Percentiles rank a stretch among this genome's conserved stretches.
These are phyloP conservation scores for Drosophila grimshawi DNA, from an alignment of 1,140 invertebrate genomes.

Conservation along the genomic window DNA sequence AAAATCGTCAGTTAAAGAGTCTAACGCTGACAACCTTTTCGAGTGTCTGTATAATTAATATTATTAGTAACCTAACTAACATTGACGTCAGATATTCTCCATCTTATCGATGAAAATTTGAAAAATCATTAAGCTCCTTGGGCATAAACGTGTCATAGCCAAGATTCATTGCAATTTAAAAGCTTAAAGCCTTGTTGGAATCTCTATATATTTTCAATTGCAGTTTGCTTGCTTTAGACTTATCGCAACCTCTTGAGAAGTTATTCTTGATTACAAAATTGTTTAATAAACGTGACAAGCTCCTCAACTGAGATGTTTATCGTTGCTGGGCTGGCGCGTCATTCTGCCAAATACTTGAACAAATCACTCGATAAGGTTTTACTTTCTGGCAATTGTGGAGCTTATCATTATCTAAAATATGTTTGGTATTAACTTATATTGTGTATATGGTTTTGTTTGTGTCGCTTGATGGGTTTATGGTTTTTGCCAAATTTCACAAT, in stretches of 20 bases:
- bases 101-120: conserved; percentile 17
- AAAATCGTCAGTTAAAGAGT: conserved; percentile 2
- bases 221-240: conserved; percentile 16
- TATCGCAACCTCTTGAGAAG: conserved; percentile 26
- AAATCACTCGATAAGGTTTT: conserved; percentile 44
- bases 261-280: conserved; percentile 54
- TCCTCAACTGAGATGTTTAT: conserved; percentile 43
- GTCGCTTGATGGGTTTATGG: conserved; percentile 55
- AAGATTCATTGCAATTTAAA: conserved; percentile 37
- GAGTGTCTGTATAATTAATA: neutral
- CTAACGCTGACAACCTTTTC: neutral
- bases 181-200: neutral
- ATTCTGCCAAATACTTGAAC: conserved; percentile 55
- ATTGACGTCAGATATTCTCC: conserved; percentile 27
- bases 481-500: conserved; percentile 34
- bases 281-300: conserved; percentile 66
- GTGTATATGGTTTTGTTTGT: conserved; percentile 2
- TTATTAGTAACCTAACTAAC: neutral
- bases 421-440: neutral
- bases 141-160: conserved; percentile 37
- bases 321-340: conserved; percentile 31
- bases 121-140: neutral
- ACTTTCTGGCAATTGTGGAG: conserved; percentile 19
- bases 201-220: conserved; percentile 28
- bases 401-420: conserved; percentile 19